phyloP scores from a whole-genome alignment of 1,140 invertebrate species.

The Nilaparvata lugens region DNA sequence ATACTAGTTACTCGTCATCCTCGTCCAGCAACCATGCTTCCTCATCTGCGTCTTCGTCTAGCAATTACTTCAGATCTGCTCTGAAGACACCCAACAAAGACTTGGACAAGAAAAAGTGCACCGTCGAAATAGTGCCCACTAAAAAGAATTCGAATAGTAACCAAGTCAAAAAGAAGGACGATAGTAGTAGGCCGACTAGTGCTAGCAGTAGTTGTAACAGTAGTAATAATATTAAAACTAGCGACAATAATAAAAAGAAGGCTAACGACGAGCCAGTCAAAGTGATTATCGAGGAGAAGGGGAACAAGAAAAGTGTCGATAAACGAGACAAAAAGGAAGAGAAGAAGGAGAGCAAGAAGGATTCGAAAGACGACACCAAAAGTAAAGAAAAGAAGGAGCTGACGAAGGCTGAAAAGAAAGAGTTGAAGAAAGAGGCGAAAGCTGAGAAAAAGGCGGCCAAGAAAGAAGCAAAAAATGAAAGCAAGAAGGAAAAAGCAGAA shows the following conservation, averaged over 20 bases:
- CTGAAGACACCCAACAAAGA: conserved; percentile 22
- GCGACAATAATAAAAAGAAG: conserved; percentile 17
- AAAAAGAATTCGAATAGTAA: conserved; percentile 12
- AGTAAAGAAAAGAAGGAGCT: conserved; percentile 25
- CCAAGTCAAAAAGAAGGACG: conserved; percentile 22
- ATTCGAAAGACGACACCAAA: conserved; percentile 23
- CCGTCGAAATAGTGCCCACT: neutral
- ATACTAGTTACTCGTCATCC: conserved; percentile 10
- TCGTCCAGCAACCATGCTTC: no score
- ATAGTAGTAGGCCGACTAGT: conserved; percentile 7
- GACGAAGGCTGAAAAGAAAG: conserved; percentile 27
- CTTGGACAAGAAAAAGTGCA: conserved; percentile 19
- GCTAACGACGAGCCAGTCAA: conserved; percentile 19
- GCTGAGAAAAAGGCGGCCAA: conserved; percentile 23
- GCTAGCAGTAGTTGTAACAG: no score
- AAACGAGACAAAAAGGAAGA: conserved; percentile 24
- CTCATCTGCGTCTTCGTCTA: neutral
- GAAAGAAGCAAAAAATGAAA: conserved; percentile 21
- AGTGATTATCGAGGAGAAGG: conserved; percentile 12
- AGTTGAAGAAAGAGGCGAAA: conserved; percentile 23
- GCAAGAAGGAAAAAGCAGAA: conserved; percentile 16
- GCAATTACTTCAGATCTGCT: conserved; percentile 12
- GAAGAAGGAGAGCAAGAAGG: conserved; percentile 24
- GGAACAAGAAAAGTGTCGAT: conserved; percentile 14
- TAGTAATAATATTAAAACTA: conserved; percentile 5